Conservation (phyloP, 2,888 invertebrate species). For the Catocala fraxini region DNA sequence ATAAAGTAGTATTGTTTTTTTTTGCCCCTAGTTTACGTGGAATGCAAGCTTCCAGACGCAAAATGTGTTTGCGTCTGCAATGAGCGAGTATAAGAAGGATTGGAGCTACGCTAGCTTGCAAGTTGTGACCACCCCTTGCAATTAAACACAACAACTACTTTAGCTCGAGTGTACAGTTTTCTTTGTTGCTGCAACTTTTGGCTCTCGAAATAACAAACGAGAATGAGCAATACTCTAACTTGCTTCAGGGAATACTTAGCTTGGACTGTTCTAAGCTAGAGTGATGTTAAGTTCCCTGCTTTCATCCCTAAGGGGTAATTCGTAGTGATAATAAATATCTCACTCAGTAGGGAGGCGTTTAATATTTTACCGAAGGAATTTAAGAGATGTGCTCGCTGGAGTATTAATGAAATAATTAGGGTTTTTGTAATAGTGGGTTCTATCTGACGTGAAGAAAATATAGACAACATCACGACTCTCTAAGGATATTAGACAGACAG, state of each 20-base stretch:
- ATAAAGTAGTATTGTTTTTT: too few species aligned
- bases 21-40: too few species aligned
- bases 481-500: too few species aligned
- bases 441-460: too few species aligned
- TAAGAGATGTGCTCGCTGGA: conserved; percentile 1
- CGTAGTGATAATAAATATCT: conserved; percentile 28
- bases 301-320: conserved; percentile 23
- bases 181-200: not conserved
- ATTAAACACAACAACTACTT: too few species aligned
- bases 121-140: too few species aligned
- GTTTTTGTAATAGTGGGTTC: too few species aligned
- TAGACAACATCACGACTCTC: too few species aligned
- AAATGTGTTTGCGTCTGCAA: too few species aligned
- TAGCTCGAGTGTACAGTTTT: not conserved
- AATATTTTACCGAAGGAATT: conserved; percentile 28
- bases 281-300: conserved; percentile 3
- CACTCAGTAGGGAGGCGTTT: conserved; percentile 13
- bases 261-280: conserved; percentile 1
- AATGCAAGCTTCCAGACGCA: too few species aligned
- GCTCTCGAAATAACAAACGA: not conserved
- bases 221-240: conserved; percentile 7
- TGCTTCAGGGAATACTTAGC: conserved; percentile 17
- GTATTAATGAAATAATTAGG: not conserved
- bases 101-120: too few species aligned
- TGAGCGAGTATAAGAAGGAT: too few species aligned